phyloP scores from a whole-genome alignment of 2,797 vertebrate species.

The Darevskia nairensis region DNA sequence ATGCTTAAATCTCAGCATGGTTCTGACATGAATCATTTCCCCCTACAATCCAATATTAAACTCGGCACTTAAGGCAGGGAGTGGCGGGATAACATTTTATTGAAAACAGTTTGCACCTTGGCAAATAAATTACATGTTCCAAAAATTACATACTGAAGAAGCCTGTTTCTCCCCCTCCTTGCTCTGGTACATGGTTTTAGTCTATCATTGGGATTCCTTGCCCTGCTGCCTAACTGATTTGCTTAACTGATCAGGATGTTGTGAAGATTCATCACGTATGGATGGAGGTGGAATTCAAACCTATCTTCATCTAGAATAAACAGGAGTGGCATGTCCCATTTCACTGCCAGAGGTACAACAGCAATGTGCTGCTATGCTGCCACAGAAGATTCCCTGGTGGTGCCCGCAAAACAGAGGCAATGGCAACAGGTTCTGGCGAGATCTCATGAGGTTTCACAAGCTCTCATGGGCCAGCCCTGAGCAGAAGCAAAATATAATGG shows the following conservation, averaged over 20 bases:
- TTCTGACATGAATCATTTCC: not conserved
- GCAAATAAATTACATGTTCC: not conserved
- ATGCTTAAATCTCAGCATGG: conserved; percentile 4
- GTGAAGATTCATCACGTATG: not conserved
- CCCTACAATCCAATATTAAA: not conserved
- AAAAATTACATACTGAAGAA: not conserved
- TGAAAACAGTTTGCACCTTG: not conserved
- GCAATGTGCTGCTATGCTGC: no score
- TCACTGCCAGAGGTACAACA: no score
- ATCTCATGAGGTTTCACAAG: no score
- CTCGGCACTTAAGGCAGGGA: not conserved
- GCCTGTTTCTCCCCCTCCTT: not conserved
- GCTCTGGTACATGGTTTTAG: not conserved
- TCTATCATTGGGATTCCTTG: not conserved
- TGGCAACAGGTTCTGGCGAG: no score
- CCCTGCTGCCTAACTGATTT: not conserved
- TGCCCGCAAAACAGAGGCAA: no score
- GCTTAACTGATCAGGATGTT: not conserved
- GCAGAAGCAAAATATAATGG: no score
- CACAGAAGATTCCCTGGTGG: no score
- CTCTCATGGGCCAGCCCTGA: no score
- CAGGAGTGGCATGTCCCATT: no score
- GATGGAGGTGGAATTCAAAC: not conserved
- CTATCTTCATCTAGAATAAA: not conserved
- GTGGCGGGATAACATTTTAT: no score